Percentiles rank a stretch among this genome's conserved stretches.
These are phyloP conservation scores for Tetropium fuscum DNA, from an alignment of 2,888 invertebrate genomes.

Conservation along the genomic window DNA sequence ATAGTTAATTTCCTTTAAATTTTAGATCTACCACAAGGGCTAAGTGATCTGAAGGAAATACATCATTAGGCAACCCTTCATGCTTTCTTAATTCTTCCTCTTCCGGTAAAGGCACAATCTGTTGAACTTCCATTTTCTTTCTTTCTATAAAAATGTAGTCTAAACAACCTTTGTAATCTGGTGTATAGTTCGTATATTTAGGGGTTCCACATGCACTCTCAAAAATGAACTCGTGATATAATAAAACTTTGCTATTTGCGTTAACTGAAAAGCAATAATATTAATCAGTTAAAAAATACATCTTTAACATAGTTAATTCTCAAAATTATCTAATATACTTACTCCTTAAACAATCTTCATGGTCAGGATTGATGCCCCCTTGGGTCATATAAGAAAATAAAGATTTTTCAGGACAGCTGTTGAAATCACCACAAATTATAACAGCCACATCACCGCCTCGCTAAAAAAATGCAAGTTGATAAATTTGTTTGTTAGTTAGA, in stretches of 20 bases:
- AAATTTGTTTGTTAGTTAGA: too few relatives aligned
- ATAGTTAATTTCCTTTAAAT: constrained; percentile 49
- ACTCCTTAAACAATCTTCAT: constrained; percentile 86
- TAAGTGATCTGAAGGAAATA: constrained; percentile 94
- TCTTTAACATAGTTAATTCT: neutral
- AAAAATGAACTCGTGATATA: constrained; percentile 67
- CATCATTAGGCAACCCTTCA: constrained; percentile 86
- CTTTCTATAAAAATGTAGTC: constrained; percentile 92
- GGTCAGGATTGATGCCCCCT: constrained; percentile 73
- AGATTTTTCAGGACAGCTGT: constrained; percentile 86
- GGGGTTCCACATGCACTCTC: constrained; percentile 88
- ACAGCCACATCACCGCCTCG: constrained; percentile 70
- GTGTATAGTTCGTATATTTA: constrained; percentile 86
- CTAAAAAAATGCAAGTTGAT: constrained; percentile 26
- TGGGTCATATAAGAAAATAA: constrained; percentile 83
- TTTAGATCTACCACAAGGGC: constrained; percentile 84
- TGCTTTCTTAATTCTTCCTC: constrained; percentile 80
- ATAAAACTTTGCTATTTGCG: constrained; percentile 68
- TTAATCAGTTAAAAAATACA: constrained; percentile 16
- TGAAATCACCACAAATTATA: constrained; percentile 93
- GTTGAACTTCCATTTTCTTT: constrained; percentile 71
- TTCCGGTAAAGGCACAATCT: constrained; percentile 84
- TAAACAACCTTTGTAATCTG: constrained; percentile 84
- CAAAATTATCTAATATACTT: too few relatives aligned
- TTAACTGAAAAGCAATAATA: constrained; percentile 60